phyloP scores from a whole-genome alignment of 2,113 vertebrate genomes.

The Chascanopsetta lugubris region DNA sequence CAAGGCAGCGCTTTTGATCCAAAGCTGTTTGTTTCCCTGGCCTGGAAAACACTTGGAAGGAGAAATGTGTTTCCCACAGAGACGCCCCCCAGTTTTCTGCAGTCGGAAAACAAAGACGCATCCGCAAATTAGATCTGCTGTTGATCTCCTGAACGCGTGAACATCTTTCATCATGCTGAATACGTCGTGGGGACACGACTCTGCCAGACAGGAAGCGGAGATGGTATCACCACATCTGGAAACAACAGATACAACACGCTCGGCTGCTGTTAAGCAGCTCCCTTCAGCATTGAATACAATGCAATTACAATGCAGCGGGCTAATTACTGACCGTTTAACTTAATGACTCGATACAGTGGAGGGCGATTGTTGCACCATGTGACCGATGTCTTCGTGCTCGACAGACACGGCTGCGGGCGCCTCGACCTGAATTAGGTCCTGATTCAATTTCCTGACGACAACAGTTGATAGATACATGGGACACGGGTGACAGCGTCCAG shows the following conservation, averaged over 20 bases:
- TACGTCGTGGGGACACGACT: neutral
- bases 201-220: neutral
- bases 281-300: conserved; percentile 9
- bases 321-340: conserved; percentile 25
- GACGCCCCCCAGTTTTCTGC: neutral
- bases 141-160: neutral
- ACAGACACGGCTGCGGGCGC: neutral
- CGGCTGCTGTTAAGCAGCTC: conserved; percentile 5
- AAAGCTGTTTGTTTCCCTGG: conserved; percentile 32
- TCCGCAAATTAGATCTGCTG: neutral
- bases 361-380: conserved; percentile 16
- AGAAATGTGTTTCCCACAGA: conserved; percentile 1
- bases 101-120: neutral
- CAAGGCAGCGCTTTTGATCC: conserved; percentile 33
- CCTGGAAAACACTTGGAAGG: conserved; percentile 19
- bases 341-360: neutral
- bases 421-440: neutral
- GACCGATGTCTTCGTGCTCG: neutral
- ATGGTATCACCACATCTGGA: neutral
- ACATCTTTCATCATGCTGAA: neutral
- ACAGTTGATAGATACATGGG: neutral
- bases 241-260: neutral
- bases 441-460: neutral
- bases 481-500: conserved; percentile 2
- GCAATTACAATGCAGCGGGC: conserved; percentile 26